Conservation (phyloP, 1,140 invertebrate genomes). For the Saccostrea glomerata region DNA sequence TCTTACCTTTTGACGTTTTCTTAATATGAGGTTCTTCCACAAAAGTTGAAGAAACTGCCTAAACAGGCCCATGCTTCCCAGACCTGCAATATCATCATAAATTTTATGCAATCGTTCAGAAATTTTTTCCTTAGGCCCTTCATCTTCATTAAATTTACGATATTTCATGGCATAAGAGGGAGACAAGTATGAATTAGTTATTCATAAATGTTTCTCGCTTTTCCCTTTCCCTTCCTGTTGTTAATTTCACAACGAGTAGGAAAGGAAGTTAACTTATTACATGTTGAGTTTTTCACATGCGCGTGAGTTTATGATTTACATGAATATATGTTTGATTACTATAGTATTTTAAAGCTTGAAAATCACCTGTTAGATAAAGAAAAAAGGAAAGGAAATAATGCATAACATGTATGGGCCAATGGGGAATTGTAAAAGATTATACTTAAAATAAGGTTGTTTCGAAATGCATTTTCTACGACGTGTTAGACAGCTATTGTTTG, state of each 20-base stretch:
- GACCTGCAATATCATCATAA: constrained; percentile 7
- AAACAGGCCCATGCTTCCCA: constrained; percentile 59
- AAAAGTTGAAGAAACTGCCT: constrained; percentile 65
- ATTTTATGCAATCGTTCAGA: not conserved
- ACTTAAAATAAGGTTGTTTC: not conserved
- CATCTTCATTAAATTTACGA: not conserved
- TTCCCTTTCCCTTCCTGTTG: not conserved
- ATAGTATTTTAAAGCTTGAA: not conserved
- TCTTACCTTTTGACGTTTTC: constrained; percentile 66
- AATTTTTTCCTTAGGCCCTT: not conserved
- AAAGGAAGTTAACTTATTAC: not conserved
- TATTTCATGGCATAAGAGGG: not conserved
- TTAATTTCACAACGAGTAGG: not conserved
- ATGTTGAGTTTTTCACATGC: not conserved
- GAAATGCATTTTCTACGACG: not conserved
- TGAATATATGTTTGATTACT: not conserved
- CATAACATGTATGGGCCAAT: not conserved
- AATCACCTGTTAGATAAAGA: not conserved
- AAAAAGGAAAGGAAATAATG: not conserved
- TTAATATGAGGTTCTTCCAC: constrained; percentile 65
- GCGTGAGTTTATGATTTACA: not conserved
- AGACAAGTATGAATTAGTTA: not conserved
- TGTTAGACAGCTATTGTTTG: not conserved
- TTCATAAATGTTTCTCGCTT: not conserved
- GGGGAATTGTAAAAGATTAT: not conserved